Evolutionary conservation across 92 coral and sea anemone genomes (phyloP).

Genomic region (Paragorgia papillata): DNA sequence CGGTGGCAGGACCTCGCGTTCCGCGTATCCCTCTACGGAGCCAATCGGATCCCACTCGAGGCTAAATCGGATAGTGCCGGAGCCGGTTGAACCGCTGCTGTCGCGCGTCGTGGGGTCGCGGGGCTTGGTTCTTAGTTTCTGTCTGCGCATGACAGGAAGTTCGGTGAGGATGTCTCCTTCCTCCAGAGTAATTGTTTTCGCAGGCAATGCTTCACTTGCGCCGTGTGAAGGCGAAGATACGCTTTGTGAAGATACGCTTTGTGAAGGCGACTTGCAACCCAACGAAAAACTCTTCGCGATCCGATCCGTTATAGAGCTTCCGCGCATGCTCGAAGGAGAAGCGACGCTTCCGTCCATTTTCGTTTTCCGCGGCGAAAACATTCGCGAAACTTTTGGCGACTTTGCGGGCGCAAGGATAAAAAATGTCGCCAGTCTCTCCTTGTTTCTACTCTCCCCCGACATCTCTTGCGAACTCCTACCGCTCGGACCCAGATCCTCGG

Average conservation of each 20-base stretch:
- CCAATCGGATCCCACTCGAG: slow-evolving; percentile 95
- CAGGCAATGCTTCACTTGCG: slow-evolving; percentile 43
- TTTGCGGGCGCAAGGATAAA: slow-evolving; percentile 75
- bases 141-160: slow-evolving; percentile 78
- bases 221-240: slow-evolving; percentile 62
- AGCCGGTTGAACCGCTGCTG: slow-evolving; percentile 64
- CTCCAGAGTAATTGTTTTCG: slow-evolving; percentile 59
- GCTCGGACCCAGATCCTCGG: not conserved
- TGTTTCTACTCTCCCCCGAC: slow-evolving; percentile 48
- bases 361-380: slow-evolving; percentile 71
- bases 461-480: slow-evolving; percentile 2
- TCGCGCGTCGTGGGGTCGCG: slow-evolving; percentile 42
- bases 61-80: slow-evolving; percentile 67
- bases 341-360: slow-evolving; percentile 51
- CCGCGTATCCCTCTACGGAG: slow-evolving; percentile 73
- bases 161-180: slow-evolving; percentile 89
- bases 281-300: slow-evolving; percentile 67
- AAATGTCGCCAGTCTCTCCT: slow-evolving; percentile 73
- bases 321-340: slow-evolving; percentile 46
- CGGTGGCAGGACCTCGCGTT: slow-evolving; percentile 88
- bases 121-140: slow-evolving; percentile 63
- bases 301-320: slow-evolving; percentile 62
- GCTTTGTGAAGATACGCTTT: slow-evolving; percentile 53
- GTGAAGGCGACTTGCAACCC: slow-evolving; percentile 52
- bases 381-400: slow-evolving; percentile 62